Base-by-base conservation (phyloP, 2,888 invertebrate species). In the Lithophane ornitopus region DNA sequence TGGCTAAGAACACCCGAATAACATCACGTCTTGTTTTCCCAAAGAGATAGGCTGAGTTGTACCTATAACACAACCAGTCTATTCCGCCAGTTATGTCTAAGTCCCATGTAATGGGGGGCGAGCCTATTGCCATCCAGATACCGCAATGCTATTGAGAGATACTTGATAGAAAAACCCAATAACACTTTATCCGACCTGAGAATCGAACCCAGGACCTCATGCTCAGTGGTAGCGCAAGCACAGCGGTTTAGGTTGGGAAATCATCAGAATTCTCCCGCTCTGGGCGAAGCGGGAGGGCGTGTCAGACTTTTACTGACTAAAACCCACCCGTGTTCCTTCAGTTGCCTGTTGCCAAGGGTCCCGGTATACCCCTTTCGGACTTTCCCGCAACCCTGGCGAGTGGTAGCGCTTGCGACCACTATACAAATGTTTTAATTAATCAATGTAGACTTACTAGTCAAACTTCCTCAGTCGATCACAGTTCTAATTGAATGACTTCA, bases 401-500 rank as follows among this genome's bases (percentile, higher is more conserved):
- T 1, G 1, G 28, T 19, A 58, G 56, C 8, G 2, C 7, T 56
- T 56, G 26, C 26, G 8, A 58, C 1, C 0, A 16, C 9, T 59
- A 52, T 3, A 34, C 16, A 39, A n/a, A 46, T 52, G 19, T 41
- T 26, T 54, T 22, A 44, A 61, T 16, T n/a, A 49, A 67, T 66
- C n/a, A 59, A 52, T 14, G 41, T n/a, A 71, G 59, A 61, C 14
- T 58, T 14, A 59, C 44, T 34, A 44, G 28, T n/a, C 34, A 11
- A 49, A 65, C 58, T 62, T 54, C 49, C 46, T 56, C 19, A 54
- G 74, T 68, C 39, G 52, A 79, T 79, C 34, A 71, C 28, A 22
- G 28, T 22, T 46, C 41, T 77, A 74, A 83, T 77, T 77, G 77
- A 77, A 83, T 77, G 82, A 83, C 77, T 83, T 77, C 73, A 83